A percentile compares a stretch with the other conserved stretches of the same genome.
These are phyloP conservation scores for Solea solea DNA, from an alignment of 2,113 vertebrate species.

Conservation along the genomic window DNA sequence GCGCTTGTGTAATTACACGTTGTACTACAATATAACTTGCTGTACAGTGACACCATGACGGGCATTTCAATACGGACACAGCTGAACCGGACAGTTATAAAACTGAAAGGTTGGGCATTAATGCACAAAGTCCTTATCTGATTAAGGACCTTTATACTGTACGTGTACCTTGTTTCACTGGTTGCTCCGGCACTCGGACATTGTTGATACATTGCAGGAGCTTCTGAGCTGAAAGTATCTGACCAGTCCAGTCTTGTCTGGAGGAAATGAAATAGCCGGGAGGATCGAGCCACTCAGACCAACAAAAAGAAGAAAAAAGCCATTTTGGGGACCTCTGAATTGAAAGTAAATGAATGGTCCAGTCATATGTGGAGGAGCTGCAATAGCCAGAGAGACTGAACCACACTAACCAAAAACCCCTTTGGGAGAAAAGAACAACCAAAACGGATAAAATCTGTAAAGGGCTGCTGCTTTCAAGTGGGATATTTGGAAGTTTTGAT, in stretches of 20 bases:
- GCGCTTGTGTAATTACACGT: too few relatives aligned
- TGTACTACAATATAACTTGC: too few relatives aligned
- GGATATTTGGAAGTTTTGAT: background rate
- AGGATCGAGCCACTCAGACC: too few relatives aligned
- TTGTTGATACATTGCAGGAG: too few relatives aligned
- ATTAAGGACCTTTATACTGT: background rate
- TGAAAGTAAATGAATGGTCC: background rate
- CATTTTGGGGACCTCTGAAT: background rate
- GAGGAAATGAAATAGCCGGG: too few relatives aligned
- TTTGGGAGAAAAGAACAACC: background rate
- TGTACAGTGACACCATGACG: background rate
- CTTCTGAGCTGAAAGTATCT: too few relatives aligned
- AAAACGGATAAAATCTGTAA: background rate
- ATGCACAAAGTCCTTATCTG: background rate
- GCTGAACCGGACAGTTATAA: background rate
- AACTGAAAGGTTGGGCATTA: background rate
- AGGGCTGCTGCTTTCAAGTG: constrained; percentile 9
- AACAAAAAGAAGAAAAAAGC: too few relatives aligned
- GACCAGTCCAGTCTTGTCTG: too few relatives aligned
- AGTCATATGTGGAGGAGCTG: background rate
- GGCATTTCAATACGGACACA: background rate
- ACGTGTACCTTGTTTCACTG: too few relatives aligned
- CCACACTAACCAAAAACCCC: background rate
- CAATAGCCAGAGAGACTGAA: background rate
- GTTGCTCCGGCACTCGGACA: too few relatives aligned